Percentiles rank a stretch among this genome's conserved stretches.
phyloP scores from a whole-genome alignment of 2,797 vertebrate species.

The Myotis planiceps region DNA sequence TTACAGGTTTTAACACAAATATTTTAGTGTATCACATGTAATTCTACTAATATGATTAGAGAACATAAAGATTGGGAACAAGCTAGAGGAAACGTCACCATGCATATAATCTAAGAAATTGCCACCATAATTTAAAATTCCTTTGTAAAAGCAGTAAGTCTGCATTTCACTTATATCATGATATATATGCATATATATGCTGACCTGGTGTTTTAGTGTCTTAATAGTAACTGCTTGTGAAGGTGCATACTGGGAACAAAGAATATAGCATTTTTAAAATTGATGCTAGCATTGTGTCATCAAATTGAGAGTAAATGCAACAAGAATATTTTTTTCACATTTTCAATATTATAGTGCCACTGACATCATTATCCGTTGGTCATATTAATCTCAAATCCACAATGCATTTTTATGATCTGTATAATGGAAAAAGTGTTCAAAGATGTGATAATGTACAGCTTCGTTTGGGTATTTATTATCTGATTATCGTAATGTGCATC shows the following conservation, averaged over 20 bases:
- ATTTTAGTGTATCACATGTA: slow-evolving; percentile 50
- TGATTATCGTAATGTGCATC: slow-evolving; percentile 59
- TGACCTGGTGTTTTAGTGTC: slow-evolving; percentile 45
- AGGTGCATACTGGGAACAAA: slow-evolving; percentile 57
- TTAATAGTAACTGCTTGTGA: slow-evolving; percentile 48
- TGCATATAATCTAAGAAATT: slow-evolving; percentile 13
- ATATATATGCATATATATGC: not conserved
- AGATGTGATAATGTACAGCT: slow-evolving; percentile 62
- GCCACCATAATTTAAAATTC: slow-evolving; percentile 21
- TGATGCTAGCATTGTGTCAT: not conserved
- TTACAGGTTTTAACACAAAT: slow-evolving; percentile 53
- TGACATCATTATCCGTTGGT: slow-evolving; percentile 49
- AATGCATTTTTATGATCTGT: slow-evolving; percentile 40
- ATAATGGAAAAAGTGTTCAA: slow-evolving; percentile 58
- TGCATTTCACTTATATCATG: not conserved
- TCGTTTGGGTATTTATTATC: slow-evolving; percentile 64
- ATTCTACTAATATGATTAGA: slow-evolving; percentile 54
- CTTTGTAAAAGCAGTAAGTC: slow-evolving; percentile 43
- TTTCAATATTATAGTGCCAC: slow-evolving; percentile 21
- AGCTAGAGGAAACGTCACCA: not conserved
- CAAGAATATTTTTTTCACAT: slow-evolving; percentile 42
- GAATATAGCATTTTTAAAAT: slow-evolving; percentile 34
- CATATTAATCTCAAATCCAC: slow-evolving; percentile 52
- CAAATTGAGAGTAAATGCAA: not conserved
- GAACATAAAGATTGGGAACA: slow-evolving; percentile 47